A percentile compares a stretch with the other conserved stretches of the same genome.
phyloP scores from a whole-genome alignment of 23 tunicate species.

The Pegea sp. region DNA sequence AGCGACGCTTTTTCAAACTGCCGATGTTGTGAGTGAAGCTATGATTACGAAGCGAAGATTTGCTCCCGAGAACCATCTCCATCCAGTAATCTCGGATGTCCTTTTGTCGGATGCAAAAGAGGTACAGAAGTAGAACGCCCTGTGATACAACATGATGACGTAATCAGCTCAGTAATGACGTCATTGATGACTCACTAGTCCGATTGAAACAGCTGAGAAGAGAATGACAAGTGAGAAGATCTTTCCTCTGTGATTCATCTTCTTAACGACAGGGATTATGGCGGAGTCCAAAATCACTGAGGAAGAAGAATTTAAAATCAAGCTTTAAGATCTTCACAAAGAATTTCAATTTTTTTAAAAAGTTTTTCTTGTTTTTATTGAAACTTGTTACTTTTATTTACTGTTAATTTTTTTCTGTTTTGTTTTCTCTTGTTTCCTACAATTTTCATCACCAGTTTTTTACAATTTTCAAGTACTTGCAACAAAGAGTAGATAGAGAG shows the following conservation, averaged over 20 bases:
- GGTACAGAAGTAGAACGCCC: slow-evolving; percentile 28
- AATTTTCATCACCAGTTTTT: too few species aligned
- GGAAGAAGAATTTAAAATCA: too few species aligned
- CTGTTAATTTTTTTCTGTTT: too few species aligned
- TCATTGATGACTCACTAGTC: neutral
- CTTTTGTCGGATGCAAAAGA: slow-evolving; percentile 35
- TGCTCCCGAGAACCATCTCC: slow-evolving; percentile 8
- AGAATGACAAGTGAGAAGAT: neutral
- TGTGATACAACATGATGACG: too few species aligned
- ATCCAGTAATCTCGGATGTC: slow-evolving; percentile 42
- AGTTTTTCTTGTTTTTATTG: too few species aligned
- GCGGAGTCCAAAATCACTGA: slow-evolving; percentile 1
- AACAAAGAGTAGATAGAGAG: too few species aligned
- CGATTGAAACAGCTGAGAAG: neutral
- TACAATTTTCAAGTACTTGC: too few species aligned
- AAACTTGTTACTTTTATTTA: too few species aligned
- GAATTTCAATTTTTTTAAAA: too few species aligned
- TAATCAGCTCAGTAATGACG: too few species aligned
- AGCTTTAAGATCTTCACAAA: too few species aligned
- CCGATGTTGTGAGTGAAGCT: slow-evolving; percentile 1
- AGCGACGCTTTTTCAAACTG: slow-evolving; percentile 3
- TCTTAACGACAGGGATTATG: neutral
- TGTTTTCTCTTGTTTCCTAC: too few species aligned
- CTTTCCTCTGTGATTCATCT: neutral
- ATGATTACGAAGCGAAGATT: slow-evolving; percentile 1